Evolutionary conservation across 2,888 invertebrate species (phyloP), one percentile per base, ranked within the genome.

Genomic region (Xestia rhomboidea): DNA sequence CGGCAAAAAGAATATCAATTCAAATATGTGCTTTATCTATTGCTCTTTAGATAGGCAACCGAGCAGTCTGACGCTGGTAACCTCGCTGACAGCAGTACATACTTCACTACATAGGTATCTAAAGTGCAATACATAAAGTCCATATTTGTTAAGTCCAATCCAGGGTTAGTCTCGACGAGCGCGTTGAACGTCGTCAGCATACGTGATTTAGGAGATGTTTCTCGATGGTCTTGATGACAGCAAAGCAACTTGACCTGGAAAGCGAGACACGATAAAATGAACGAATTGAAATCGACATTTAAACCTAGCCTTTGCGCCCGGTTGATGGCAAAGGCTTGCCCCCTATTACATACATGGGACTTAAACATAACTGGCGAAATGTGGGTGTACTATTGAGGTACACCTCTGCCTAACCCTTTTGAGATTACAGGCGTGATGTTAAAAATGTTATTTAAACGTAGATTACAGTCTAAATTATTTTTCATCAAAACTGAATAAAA

Each of bases 401-500:
- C 10, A 24, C 24, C 51, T 24, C 51, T 51, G 51, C 24, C 24
- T 51, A 24, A 8, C 1, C 30, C 8, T 8, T 60, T 7, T 8
- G 18, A 1, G 15, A 30, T 57, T 7, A 27, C 15, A 57, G 2
- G 27, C 27, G 18, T 60, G 30, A 30, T 30, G 30, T n/a, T n/a
- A n/a, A 6, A 18, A 1, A 4, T 30, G 27, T 15, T 57, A 27
- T 60, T 30, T 30, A 51, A n/a, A n/a, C n/a, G 1, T 1, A 13
- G n/a, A n/a, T n/a, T n/a, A n/a, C 27, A 62, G 11, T 27, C 27
- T 27, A 46, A 44, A 57, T 11, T 11, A 38, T 46, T 60, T 60
- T 38, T 34, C 24, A 74, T 57, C 51, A 21, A 44, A 34, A 63
- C 34, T 18, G 34, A 49, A 75, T 34, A 64, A n/a, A 44, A 69